Conservation (phyloP, 2,113 vertebrate genomes). For the Axis porcinus region DNA sequence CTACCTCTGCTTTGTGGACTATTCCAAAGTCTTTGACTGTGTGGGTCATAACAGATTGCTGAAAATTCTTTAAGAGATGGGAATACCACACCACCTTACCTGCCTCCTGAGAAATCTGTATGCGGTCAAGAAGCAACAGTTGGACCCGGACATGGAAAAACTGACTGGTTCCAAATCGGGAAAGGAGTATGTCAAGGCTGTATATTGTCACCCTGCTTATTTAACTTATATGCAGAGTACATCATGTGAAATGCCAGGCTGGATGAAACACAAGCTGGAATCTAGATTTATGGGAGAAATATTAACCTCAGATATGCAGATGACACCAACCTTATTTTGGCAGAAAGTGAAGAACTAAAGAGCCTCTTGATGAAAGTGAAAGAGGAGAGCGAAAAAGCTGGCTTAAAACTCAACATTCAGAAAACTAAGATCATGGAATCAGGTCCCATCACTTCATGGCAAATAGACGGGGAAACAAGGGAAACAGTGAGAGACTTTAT, state of each 20-base stretch:
- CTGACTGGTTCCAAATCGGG: neutral
- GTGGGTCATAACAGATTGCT: neutral
- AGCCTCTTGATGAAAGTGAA: neutral
- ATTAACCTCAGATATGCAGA: neutral
- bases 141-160: neutral
- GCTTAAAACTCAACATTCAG: neutral
- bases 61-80: neutral
- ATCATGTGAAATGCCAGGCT: neutral
- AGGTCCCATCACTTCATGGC: neutral
- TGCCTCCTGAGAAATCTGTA: neutral
- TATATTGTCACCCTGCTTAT: neutral
- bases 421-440: neutral
- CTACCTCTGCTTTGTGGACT: neutral
- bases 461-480: neutral
- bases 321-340: neutral
- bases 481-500: neutral
- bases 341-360: neutral
- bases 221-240: neutral
- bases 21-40: neutral
- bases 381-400: neutral
- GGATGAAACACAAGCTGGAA: neutral
- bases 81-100: neutral
- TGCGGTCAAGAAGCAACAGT: neutral
- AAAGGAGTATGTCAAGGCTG: neutral
- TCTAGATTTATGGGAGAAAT: neutral